phyloP scores from a whole-genome alignment of 2,888 invertebrate genomes.

The Glyphotaelius pellucidus region DNA sequence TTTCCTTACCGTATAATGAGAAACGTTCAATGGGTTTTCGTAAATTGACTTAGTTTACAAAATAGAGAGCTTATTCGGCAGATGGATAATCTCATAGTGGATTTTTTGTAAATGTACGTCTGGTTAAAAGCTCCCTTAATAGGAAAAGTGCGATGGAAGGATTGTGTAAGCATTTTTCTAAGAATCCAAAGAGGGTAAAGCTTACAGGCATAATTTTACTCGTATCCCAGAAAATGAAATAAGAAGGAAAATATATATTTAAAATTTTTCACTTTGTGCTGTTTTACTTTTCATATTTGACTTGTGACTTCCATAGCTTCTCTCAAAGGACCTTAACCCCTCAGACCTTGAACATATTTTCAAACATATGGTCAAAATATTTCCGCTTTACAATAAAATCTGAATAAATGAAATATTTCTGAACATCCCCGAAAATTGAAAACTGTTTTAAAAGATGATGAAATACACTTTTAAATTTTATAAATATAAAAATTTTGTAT shows the following conservation, averaged over 20 bases:
- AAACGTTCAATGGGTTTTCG: background rate
- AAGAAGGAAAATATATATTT: background rate
- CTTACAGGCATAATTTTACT: background rate
- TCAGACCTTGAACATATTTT: no score
- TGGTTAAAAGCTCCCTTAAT: no score
- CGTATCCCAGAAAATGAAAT: background rate
- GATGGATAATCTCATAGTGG: slow-evolving; percentile 2
- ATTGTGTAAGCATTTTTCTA: background rate
- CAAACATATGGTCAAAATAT: no score
- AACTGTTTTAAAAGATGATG: no score
- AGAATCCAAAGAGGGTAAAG: background rate
- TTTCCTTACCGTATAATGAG: background rate
- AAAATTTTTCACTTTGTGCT: background rate
- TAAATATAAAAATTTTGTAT: no score
- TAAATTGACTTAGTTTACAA: slow-evolving; percentile 2
- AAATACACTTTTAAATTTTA: no score
- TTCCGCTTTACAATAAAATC: no score
- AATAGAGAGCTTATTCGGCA: background rate
- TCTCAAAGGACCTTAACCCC: no score
- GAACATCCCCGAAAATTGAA: no score
- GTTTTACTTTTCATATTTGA: no score
- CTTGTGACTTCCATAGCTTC: no score
- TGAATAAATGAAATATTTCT: no score
- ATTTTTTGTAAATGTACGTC: background rate
- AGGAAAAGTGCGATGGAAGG: background rate